Percentiles rank a stretch among this genome's conserved stretches.
phyloP scores from a whole-genome alignment of 2,797 vertebrate genomes.

The Phaenicophaeus curvirostris region DNA sequence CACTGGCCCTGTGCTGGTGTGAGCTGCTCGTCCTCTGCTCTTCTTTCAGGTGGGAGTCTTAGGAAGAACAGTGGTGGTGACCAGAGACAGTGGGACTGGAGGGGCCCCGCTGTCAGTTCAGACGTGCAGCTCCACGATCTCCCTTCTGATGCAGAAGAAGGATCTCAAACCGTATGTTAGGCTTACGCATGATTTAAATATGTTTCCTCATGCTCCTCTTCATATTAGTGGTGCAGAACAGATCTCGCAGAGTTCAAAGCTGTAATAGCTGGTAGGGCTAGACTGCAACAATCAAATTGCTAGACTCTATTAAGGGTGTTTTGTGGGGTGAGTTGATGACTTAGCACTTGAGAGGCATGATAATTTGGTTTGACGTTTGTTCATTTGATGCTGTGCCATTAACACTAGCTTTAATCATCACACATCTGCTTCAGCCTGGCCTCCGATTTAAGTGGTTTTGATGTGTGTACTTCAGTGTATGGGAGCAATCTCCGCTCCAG shows the following conservation, averaged over 20 bases:
- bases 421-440: background rate
- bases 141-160: constrained; percentile 70
- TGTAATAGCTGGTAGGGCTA: background rate
- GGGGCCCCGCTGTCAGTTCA: constrained; percentile 72
- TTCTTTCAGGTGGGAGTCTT: constrained; percentile 80
- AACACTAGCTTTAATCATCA: background rate
- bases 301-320: background rate
- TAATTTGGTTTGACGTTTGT: background rate
- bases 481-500: background rate
- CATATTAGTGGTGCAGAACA: background rate
- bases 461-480: background rate
- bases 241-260: background rate
- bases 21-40: background rate
- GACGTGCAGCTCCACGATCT: constrained; percentile 81
- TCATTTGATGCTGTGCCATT: background rate
- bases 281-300: background rate
- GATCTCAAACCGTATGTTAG: constrained; percentile 76
- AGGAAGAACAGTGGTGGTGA: constrained; percentile 80
- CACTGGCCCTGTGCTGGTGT: background rate
- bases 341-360: background rate
- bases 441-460: background rate
- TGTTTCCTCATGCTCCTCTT: background rate
- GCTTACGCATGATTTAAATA: background rate
- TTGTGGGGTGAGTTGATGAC: background rate
- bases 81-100: constrained; percentile 79